Percentiles rank a stretch among this genome's conserved stretches.
Conservation (phyloP, 1,140 invertebrate genomes). For the Harpegnathos saltator region DNA sequence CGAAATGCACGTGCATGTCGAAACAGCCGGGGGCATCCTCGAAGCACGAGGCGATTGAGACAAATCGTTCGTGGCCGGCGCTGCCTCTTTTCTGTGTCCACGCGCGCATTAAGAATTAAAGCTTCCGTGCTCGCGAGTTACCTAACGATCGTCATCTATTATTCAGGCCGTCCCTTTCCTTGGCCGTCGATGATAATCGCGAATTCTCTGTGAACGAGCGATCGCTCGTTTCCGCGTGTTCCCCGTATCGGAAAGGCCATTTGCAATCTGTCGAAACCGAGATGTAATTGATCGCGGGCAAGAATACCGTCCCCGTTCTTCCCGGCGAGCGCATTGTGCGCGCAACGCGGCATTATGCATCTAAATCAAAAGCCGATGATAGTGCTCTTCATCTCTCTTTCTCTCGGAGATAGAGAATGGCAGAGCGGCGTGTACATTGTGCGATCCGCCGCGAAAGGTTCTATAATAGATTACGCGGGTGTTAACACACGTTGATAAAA, state of each 20-base stretch:
- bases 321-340: constrained; percentile 6
- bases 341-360: constrained; percentile 27
- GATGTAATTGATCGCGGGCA: constrained; percentile 52
- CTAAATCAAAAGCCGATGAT: constrained; percentile 10
- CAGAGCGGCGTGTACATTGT: too few relatives aligned
- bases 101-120: constrained; percentile 78
- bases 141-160: constrained; percentile 78
- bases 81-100: constrained; percentile 35
- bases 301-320: constrained; percentile 31
- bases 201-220: constrained; percentile 78
- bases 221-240: constrained; percentile 45
- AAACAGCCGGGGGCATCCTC: constrained; percentile 34
- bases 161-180: constrained; percentile 76
- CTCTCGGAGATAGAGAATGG: too few relatives aligned
- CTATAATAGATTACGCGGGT: too few relatives aligned
- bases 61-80: constrained; percentile 47
- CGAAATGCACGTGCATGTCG: constrained; percentile 30
- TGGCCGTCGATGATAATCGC: constrained; percentile 70
- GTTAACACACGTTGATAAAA: too few relatives aligned
- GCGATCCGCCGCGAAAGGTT: too few relatives aligned
- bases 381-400: background rate
- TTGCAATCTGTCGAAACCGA: constrained; percentile 58
- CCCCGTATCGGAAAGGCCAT: constrained; percentile 58
- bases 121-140: constrained; percentile 79
- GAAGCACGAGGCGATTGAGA: constrained; percentile 58